A percentile compares a stretch with the other conserved stretches of the same genome.
Conservation (phyloP, 1,140 invertebrate genomes). For the Trichoplusia ni region DNA sequence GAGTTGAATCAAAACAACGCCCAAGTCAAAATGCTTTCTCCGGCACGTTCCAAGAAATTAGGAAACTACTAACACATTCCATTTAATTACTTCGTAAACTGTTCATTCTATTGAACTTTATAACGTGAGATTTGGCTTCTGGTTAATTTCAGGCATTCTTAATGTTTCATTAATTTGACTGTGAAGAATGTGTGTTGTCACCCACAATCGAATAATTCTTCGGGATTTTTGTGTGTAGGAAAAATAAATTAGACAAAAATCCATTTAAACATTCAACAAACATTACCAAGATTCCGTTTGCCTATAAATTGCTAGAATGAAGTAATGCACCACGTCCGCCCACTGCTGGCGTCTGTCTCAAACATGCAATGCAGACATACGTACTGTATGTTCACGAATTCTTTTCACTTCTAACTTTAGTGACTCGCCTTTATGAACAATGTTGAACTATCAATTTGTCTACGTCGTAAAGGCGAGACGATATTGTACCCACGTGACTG, state of each 20-base stretch:
- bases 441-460: constrained; percentile 21
- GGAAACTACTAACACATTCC: constrained; percentile 6
- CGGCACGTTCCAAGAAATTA: constrained; percentile 36
- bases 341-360: constrained; percentile 52
- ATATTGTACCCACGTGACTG: constrained; percentile 8
- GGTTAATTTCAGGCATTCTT: background rate
- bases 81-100: constrained; percentile 8
- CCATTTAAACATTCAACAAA: background rate
- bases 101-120: constrained; percentile 17
- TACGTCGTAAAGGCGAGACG: constrained; percentile 24
- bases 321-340: constrained; percentile 62
- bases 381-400: constrained; percentile 17
- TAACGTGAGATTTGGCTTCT: background rate
- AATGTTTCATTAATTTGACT: background rate
- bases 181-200: background rate
- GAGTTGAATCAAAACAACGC: constrained; percentile 36
- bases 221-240: too few relatives aligned
- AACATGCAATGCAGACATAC: constrained; percentile 27
- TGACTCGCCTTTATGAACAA: constrained; percentile 5
- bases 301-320: constrained; percentile 64
- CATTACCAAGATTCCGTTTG: constrained; percentile 39
- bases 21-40: constrained; percentile 38
- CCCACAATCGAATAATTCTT: too few relatives aligned
- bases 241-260: too few relatives aligned
- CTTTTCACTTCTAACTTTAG: constrained; percentile 20